Conservation (phyloP, 2,113 vertebrate species). For the Meriones unguiculatus region DNA sequence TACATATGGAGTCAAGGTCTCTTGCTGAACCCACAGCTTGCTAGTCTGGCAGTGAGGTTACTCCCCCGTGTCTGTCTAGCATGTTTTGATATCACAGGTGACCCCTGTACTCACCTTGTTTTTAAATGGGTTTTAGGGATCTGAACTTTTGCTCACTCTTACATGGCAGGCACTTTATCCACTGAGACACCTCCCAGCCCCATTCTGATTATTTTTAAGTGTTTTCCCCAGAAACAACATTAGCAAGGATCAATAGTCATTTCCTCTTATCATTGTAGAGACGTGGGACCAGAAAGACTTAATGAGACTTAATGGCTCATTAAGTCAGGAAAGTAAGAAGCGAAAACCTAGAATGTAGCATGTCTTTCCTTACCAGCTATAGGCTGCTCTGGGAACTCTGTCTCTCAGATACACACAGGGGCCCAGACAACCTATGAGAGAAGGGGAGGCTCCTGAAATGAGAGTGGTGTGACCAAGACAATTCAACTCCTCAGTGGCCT, state of each 20-base stretch:
- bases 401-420: not conserved
- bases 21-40: not conserved
- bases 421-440: not conserved
- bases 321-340: not conserved
- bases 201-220: not conserved
- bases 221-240: not conserved
- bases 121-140: too few species aligned
- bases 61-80: not conserved
- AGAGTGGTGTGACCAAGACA: not conserved
- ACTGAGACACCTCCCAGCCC: not conserved
- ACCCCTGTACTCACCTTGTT: not conserved
- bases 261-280: not conserved
- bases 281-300: not conserved
- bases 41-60: not conserved
- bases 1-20: not conserved
- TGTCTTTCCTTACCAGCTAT: not conserved
- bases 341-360: not conserved
- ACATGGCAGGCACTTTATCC: too few species aligned
- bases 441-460: not conserved
- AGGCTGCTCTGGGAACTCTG: not conserved
- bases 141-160: not conserved
- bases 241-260: not conserved
- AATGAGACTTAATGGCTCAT: not conserved
- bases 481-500: not conserved
- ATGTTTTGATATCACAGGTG: not conserved